phyloP scores from a whole-genome alignment of 2,888 invertebrate species.

The Sminthurinus aureus region DNA sequence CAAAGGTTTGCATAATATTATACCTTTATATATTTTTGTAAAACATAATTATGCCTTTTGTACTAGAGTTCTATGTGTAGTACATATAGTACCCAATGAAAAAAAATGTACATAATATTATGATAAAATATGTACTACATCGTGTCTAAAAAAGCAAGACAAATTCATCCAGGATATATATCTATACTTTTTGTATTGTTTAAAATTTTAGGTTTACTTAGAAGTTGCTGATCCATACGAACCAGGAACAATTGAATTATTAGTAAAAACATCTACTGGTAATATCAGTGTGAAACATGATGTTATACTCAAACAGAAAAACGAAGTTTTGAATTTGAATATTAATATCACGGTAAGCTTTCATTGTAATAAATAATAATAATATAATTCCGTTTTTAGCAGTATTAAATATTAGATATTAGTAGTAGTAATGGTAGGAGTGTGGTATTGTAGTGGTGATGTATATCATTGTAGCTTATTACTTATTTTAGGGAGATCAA shows the following conservation, averaged over 20 bases:
- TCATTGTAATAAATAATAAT: not conserved
- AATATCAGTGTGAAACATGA: not conserved
- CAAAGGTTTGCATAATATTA: constrained; percentile 50
- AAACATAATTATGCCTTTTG: no score
- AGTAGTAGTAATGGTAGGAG: no score
- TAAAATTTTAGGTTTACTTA: constrained; percentile 16
- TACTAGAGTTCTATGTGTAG: no score
- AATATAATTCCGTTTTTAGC: not conserved
- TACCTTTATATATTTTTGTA: no score
- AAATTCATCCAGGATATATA: no score
- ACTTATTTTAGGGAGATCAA: constrained; percentile 52
- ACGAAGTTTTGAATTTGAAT: not conserved
- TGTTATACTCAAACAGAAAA: not conserved
- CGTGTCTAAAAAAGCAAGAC: no score
- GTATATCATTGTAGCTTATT: no score
- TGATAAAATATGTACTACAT: no score
- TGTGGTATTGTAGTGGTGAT: no score
- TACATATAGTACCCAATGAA: no score
- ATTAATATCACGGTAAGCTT: constrained; percentile 20
- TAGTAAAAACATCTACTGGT: constrained; percentile 2
- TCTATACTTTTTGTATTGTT: no score
- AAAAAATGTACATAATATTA: no score
- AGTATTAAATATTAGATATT: not conserved
- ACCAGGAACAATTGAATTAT: not conserved
- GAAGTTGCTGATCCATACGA: constrained; percentile 22